phyloP scores from a whole-genome alignment of 2,888 invertebrate genomes.

The Masnerella sp. region DNA sequence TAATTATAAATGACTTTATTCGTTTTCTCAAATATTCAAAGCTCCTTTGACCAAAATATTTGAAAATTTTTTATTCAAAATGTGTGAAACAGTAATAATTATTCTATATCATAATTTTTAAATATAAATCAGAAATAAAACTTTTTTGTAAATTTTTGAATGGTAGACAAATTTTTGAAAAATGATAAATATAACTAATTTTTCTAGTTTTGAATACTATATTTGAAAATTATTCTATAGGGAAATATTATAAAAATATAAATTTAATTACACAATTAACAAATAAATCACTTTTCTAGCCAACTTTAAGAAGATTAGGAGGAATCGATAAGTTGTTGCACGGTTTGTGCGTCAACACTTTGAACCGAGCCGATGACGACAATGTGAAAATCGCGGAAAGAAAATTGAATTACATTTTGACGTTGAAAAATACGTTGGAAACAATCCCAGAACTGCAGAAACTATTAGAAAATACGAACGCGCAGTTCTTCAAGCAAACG shows the following conservation, averaged over 20 bases:
- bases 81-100: not conserved
- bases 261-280: too few species aligned
- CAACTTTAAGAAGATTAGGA: constrained; percentile 82
- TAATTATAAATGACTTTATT: constrained; percentile 67
- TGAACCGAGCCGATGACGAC: constrained; percentile 76
- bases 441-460: constrained; percentile 83
- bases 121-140: not conserved
- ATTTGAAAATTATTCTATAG: too few species aligned
- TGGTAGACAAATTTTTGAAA: not conserved
- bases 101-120: not conserved
- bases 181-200: too few species aligned
- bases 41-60: not conserved
- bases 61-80: too few species aligned
- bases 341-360: constrained; percentile 62
- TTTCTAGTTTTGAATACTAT: too few species aligned
- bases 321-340: constrained; percentile 88
- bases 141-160: too few species aligned
- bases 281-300: constrained; percentile 63
- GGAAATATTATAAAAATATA: too few species aligned
- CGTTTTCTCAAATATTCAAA: constrained; percentile 3
- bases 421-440: constrained; percentile 88
- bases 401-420: constrained; percentile 87
- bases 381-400: constrained; percentile 81
- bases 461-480: constrained; percentile 41
- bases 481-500: constrained; percentile 80